Percentiles rank a stretch among this genome's conserved stretches.
Conservation (phyloP, 2,888 invertebrate genomes). For the Dryadula phaetusa region DNA sequence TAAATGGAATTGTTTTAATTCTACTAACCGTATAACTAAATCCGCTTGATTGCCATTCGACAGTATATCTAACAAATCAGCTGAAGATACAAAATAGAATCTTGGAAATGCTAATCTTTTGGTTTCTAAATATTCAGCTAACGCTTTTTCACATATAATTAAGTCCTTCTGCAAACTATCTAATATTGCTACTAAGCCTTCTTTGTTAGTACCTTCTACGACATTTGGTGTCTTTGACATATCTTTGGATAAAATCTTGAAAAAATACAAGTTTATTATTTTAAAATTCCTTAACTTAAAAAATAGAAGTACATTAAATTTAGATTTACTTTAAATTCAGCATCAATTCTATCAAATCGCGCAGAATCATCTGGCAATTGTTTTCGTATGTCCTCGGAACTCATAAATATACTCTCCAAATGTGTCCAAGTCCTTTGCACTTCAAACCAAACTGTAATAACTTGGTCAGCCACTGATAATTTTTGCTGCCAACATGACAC, state of each 20-base stretch:
- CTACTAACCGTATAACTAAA: constrained; percentile 86
- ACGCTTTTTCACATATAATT: constrained; percentile 96
- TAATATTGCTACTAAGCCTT: constrained; percentile 90
- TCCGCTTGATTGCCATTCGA: constrained; percentile 98
- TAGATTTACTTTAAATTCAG: constrained; percentile 90
- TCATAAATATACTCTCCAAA: constrained; percentile 98
- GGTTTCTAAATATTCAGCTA: constrained; percentile 98
- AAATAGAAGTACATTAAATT: background rate
- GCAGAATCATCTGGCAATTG: constrained; percentile 97
- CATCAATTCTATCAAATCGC: constrained; percentile 95
- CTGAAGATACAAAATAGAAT: constrained; percentile 98
- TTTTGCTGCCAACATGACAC: constrained; percentile 97
- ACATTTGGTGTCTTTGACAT: constrained; percentile 94
- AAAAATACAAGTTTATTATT: background rate
- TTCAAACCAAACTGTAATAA: constrained; percentile 96
- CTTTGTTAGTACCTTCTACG: constrained; percentile 94
- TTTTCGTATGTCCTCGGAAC: constrained; percentile 97
- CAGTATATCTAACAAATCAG: constrained; percentile 96
- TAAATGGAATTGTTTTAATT: too few species aligned
- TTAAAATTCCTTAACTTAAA: background rate
- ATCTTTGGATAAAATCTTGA: constrained; percentile 88
- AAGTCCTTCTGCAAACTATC: constrained; percentile 93
- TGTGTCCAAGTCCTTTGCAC: constrained; percentile 99
- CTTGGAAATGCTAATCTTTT: constrained; percentile 97
- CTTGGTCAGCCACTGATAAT: constrained; percentile 96